These are phyloP conservation scores for Pitta sordida DNA, from an alignment of 2,113 vertebrate genomes.

Conservation along the genomic window DNA sequence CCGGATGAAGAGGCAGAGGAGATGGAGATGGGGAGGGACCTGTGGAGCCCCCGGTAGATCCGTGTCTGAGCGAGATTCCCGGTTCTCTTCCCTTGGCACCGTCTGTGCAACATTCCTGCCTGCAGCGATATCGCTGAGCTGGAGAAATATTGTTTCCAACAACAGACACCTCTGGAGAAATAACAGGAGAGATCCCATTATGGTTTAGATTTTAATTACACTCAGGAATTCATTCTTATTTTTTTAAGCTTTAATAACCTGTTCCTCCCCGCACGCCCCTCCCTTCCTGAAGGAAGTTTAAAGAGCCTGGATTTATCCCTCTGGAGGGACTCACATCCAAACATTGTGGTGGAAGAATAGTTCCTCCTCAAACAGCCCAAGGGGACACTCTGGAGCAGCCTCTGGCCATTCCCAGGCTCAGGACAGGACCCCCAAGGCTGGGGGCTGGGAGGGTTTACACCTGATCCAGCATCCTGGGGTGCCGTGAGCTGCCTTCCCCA, in stretches of 20 bases:
- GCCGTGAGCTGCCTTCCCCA: fast-evolving
- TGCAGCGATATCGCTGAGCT: neutral
- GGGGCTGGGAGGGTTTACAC: fast-evolving
- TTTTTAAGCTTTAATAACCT: neutral
- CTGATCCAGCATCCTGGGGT: neutral
- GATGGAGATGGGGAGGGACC: neutral
- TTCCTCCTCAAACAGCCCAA: neutral
- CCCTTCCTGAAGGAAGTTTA: neutral
- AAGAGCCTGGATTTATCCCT: neutral
- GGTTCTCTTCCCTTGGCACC: neutral
- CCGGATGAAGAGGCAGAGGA: conserved; percentile 16
- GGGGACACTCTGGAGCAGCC: neutral
- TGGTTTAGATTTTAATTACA: neutral
- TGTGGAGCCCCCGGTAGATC: neutral
- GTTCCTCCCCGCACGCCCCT: neutral
- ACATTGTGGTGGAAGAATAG: neutral
- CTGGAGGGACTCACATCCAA: neutral
- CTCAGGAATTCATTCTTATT: neutral
- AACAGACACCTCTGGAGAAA: neutral
- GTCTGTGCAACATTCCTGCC: neutral
- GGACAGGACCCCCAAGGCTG: fast-evolving
- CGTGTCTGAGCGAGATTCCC: fast-evolving
- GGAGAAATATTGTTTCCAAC: neutral
- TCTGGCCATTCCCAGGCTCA: neutral
- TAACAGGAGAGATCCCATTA: neutral